These are phyloP conservation scores for Malurus alboscapulatus DNA, from an alignment of 2,113 vertebrate genomes.

Conservation along the genomic window DNA sequence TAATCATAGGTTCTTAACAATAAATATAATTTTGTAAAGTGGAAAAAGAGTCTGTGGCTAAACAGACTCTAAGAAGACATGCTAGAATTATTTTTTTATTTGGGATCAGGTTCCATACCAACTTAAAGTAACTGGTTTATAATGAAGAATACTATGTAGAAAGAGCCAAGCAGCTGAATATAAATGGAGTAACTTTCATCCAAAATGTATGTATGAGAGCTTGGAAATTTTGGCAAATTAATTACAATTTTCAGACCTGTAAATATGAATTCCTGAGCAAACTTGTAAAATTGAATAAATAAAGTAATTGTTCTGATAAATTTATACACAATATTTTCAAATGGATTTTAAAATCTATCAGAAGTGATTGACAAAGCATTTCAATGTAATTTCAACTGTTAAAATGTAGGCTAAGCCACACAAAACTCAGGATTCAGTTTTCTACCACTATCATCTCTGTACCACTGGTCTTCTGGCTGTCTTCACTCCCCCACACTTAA, in stretches of 20 bases:
- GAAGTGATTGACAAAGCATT: neutral
- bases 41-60: neutral
- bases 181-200: neutral
- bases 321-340: neutral
- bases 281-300: neutral
- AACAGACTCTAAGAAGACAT: neutral
- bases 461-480: neutral
- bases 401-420: neutral
- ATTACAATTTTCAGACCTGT: neutral
- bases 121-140: neutral
- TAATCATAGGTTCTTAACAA: neutral
- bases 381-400: neutral
- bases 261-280: neutral
- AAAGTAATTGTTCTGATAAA: neutral
- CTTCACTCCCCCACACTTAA: neutral
- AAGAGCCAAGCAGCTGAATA: neutral
- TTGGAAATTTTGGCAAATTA: neutral
- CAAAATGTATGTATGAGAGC: neutral
- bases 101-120: neutral
- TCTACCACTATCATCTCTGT: neutral
- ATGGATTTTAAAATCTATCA: neutral
- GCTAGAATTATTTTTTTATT: neutral
- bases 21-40: neutral
- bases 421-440: neutral
- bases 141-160: neutral